A percentile compares a stretch with the other conserved stretches of the same genome.
Conservation (phyloP, 2,797 vertebrate species). For the Octomys mimax region DNA sequence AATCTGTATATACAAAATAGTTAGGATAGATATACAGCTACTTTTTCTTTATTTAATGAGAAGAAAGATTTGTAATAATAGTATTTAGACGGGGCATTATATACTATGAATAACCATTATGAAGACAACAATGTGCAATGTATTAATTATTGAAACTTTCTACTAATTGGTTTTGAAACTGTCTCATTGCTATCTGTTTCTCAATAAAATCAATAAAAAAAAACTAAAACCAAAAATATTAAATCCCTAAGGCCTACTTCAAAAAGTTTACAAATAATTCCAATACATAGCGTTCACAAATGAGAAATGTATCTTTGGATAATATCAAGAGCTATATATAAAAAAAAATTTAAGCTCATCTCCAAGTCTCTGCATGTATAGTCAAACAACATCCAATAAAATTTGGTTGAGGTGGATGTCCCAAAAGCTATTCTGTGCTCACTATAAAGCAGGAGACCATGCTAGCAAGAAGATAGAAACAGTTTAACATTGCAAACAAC, state of each 20-base stretch:
- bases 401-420: not conserved
- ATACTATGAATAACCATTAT: too few relatives aligned
- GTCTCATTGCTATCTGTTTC: too few relatives aligned
- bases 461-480: not conserved
- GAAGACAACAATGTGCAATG: too few relatives aligned
- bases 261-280: not conserved
- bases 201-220: too few relatives aligned
- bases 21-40: too few relatives aligned
- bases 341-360: not conserved
- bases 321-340: not conserved
- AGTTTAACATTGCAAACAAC: not conserved
- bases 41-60: too few relatives aligned
- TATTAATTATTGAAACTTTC: too few relatives aligned
- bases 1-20: too few relatives aligned
- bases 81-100: too few relatives aligned
- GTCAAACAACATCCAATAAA: not conserved
- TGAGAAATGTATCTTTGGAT: slow-evolving; percentile 20
- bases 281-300: not conserved
- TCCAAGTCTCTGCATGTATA: not conserved
- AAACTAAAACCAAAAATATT: not conserved
- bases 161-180: too few relatives aligned
- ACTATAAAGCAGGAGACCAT: not conserved
- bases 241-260: not conserved
- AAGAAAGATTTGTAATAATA: too few relatives aligned
- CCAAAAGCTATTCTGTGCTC: not conserved